Base-by-base conservation (phyloP, 2,797 vertebrate genomes). In the Periparus ater region DNA sequence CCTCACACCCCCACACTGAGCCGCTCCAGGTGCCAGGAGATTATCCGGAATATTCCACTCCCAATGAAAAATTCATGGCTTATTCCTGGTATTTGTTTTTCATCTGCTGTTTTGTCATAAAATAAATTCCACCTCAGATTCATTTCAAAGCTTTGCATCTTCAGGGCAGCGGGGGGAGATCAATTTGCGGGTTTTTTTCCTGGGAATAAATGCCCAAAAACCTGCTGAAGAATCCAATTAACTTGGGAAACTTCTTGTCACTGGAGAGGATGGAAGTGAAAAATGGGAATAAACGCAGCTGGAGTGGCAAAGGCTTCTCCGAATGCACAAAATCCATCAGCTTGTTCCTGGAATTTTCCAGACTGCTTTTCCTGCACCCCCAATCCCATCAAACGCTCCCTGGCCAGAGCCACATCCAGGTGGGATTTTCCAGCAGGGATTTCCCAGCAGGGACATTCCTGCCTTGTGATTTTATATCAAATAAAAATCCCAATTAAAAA, bases 41-140 rank as follows among this genome's bases (percentile, higher is more conserved):
- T 84, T 27, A 16, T 12, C 68, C 6, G 7, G 80, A 76, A 44
- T 47, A 55, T 88, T 88, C 44, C 62, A 4, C 78, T 73, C 32
- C 13, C 40, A 30, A 38, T 38, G 53, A 67, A 70, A 85, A 83
- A 80, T 16, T 18, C 89, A 23, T 13, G 63, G 66, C 78, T 89
- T 50, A 70, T 26, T 89, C 89, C 40, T 92, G 84, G 32, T 61
- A 78, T 89, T 95, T 94, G 68, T 74, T 88, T 83, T 94, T 78
- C 85, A 65, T 78, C 84, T 93, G 42, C 45, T 22, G 20, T 51
- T 89, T 79, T 62, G 60, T 73, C 84, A 77, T 60, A 88, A 83
- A 80, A 94, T 47, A 95, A 93, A 93, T 95, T 93, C 87, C 87
- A 92, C 6, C 1, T 48, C 40, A 5, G 40, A 7, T 40, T 45